Conservation (phyloP, 2,888 invertebrate species). For the Meghimatium bilineatum region DNA sequence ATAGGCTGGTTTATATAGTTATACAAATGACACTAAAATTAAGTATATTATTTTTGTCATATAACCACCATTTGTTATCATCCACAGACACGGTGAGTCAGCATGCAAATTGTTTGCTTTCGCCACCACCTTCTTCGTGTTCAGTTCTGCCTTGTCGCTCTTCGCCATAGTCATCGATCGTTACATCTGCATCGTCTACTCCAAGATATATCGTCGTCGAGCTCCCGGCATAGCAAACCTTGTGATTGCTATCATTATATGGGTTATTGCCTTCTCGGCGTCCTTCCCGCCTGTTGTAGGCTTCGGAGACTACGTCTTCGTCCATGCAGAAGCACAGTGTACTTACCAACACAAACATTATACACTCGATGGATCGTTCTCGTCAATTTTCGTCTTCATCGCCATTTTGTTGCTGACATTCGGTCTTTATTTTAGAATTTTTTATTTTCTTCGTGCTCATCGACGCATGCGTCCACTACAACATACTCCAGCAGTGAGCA, state of each 20-base stretch:
- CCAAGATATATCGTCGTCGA: slow-evolving; percentile 65
- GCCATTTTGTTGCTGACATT: slow-evolving; percentile 60
- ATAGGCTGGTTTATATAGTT: too few relatives aligned
- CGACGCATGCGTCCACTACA: slow-evolving; percentile 70
- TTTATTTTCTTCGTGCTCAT: slow-evolving; percentile 67
- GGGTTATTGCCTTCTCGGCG: slow-evolving; percentile 68
- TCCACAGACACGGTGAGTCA: slow-evolving; percentile 59
- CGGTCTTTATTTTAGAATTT: slow-evolving; percentile 68
- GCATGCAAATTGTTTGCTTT: slow-evolving; percentile 71
- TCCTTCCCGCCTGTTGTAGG: slow-evolving; percentile 73
- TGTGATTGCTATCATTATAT: slow-evolving; percentile 63
- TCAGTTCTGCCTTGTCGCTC: slow-evolving; percentile 65
- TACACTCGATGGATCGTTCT: slow-evolving; percentile 69
- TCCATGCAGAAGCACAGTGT: slow-evolving; percentile 70
- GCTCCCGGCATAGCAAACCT: slow-evolving; percentile 65
- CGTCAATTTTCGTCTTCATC: slow-evolving; percentile 68
- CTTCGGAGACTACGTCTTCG: slow-evolving; percentile 68
- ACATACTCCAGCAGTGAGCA: slow-evolving; percentile 69
- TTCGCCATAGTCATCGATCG: slow-evolving; percentile 69
- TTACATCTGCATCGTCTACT: slow-evolving; percentile 64
- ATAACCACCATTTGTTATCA: neutral
- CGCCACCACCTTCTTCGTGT: slow-evolving; percentile 71
- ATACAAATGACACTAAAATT: too few relatives aligned
- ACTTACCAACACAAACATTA: slow-evolving; percentile 68
- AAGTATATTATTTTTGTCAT: neutral